Base-by-base conservation (phyloP, 2,797 vertebrate genomes). In the Microcaecilia unicolor region DNA sequence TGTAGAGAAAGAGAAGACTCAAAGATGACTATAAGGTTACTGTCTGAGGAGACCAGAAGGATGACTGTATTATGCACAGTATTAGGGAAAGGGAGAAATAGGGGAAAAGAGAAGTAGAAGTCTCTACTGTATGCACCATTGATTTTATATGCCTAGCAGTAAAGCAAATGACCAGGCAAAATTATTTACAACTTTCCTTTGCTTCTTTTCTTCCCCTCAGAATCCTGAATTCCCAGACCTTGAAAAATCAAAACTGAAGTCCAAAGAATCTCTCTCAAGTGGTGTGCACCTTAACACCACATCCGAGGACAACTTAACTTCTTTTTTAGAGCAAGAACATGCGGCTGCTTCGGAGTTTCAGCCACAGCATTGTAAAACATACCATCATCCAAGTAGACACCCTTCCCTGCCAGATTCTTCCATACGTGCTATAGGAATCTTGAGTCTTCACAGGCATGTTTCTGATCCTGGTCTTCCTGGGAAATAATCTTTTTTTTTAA, bases 391-490 rank as follows among this genome's bases (percentile, higher is more conserved):
- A 41, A 10, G 81, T 28, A 84, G 90, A 64, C 77, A 85, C 22
- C 85, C 89, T n/a, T 97, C 92, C 18, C 76, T 96, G 44, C 69
- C 92, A 15, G 88, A 92, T 29, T 81, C 78, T 21, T 81, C 86
- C 35, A 51, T 76, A 51, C 84, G 62, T 74, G 65, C 77, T 65
- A 61, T 55, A 64, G 81, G 73, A 75, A 77, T 61, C 46, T 61
- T 67, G 56, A 81, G 78, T 78, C 86, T 91, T 61, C 86, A 91
- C 41, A 87, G 87, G 82, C 90, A 90, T 61, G 79, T 80, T 64
- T 91, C 89, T 31, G 89, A 93, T 70, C 86, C 88, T 53, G 87
- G 86, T 70, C 84, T 87, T 73, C 87, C 83, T 23, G 81, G 88
- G 66, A 85, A 86, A 70, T 93, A 84, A 85, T 78, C 61, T 57